Evolutionary conservation across 2,888 invertebrate species (phyloP).

Genomic region (Nephrotoma appendiculata): DNA sequence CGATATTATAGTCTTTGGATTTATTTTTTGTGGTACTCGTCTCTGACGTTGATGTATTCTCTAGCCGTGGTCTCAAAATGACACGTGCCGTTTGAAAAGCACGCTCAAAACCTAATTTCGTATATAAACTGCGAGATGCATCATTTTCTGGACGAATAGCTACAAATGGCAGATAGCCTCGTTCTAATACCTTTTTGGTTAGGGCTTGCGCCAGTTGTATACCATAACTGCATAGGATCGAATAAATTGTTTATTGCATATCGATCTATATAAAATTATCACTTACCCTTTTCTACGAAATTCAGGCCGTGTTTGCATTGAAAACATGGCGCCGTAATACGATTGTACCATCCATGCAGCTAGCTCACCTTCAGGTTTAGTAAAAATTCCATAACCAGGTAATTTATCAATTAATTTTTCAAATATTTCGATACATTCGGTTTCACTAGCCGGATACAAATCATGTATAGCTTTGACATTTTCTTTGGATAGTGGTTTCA

Average conservation of each 20-base stretch:
- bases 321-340: constrained; percentile 84
- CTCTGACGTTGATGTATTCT: constrained; percentile 17
- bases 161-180: constrained; percentile 72
- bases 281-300: constrained; percentile 50
- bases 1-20: constrained; percentile 17
- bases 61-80: constrained; percentile 44
- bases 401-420: constrained; percentile 61
- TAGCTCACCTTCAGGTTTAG: constrained; percentile 45
- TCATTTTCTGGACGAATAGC: constrained; percentile 78
- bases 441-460: constrained; percentile 75
- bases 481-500: constrained; percentile 59
- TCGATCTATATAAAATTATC: neutral
- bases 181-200: constrained; percentile 48
- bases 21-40: constrained; percentile 9
- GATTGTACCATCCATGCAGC: constrained; percentile 88
- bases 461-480: constrained; percentile 73
- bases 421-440: constrained; percentile 73
- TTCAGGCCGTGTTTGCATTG: constrained; percentile 74
- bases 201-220: constrained; percentile 55
- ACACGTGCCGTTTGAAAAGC: constrained; percentile 69
- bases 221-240: constrained; percentile 37
- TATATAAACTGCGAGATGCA: constrained; percentile 70
- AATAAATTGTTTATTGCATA: constrained; percentile 14
- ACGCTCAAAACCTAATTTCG: constrained; percentile 67
- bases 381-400: constrained; percentile 71